Conservation (phyloP, 1,140 invertebrate species). For the Ostrea edulis region DNA sequence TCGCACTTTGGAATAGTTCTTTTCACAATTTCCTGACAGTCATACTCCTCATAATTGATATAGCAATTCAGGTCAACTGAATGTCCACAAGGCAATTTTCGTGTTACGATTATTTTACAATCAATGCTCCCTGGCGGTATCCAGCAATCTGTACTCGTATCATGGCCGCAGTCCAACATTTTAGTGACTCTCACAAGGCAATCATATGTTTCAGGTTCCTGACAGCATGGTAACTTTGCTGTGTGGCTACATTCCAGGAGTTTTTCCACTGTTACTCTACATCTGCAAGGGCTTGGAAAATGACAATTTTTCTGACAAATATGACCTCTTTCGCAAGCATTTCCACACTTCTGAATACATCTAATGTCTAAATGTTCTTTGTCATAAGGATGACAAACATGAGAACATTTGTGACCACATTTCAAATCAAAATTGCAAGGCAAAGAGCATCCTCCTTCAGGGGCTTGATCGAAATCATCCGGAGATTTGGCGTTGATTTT, state of each 20-base stretch:
- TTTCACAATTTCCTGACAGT: conserved; percentile 6
- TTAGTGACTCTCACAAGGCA: conserved; percentile 19
- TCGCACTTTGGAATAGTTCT: conserved; percentile 47
- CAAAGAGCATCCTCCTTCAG: conserved; percentile 76
- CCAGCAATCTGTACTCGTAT: conserved; percentile 54
- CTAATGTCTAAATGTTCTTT: conserved; percentile 68
- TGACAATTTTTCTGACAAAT: conserved; percentile 65
- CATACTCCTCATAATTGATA: not conserved
- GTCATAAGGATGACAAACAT: conserved; percentile 72
- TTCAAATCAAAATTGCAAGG: conserved; percentile 70
- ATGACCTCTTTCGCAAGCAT: conserved; percentile 64
- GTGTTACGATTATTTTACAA: conserved; percentile 46
- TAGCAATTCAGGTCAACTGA: conserved; percentile 52
- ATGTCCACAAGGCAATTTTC: conserved; percentile 72
- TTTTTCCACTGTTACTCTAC: conserved; percentile 66
- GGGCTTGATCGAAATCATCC: conserved; percentile 73
- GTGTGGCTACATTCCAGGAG: conserved; percentile 65
- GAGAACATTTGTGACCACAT: conserved; percentile 75
- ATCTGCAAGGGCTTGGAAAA: conserved; percentile 63
- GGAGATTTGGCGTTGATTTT: conserved; percentile 59
- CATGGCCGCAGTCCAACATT: conserved; percentile 59
- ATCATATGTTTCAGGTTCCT: not conserved
- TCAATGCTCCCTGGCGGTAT: conserved; percentile 45
- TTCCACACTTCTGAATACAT: conserved; percentile 73
- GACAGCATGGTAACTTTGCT: conserved; percentile 70